Conservation (phyloP, 2,797 vertebrate genomes). For the Danio aesculapii region DNA sequence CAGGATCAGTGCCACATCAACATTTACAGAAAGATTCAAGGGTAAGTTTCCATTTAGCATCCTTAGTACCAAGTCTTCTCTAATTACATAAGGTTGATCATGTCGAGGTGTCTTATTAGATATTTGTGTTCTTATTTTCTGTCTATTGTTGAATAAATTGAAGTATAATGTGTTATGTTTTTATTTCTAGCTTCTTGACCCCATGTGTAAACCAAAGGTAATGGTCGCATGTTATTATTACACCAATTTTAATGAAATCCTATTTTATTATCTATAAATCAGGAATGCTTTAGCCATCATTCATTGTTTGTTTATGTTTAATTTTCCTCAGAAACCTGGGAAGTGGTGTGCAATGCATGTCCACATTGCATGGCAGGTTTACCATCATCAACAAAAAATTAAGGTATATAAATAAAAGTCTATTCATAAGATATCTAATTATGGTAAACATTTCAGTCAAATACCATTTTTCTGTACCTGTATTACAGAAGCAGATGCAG, state of each 20-base stretch:
- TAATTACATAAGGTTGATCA: no score
- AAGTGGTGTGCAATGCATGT: conserved; percentile 99
- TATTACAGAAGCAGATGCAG: conserved; percentile 96
- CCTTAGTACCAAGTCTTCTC: no score
- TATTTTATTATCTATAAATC: neutral
- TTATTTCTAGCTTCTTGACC: conserved; percentile 90
- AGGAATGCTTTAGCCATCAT: neutral
- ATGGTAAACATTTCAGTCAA: neutral
- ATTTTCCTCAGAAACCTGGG: conserved; percentile 89
- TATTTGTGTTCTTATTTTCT: neutral
- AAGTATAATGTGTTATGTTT: neutral
- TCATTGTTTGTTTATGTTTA: neutral
- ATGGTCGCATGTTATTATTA: conserved; percentile 64
- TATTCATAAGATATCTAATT: neutral
- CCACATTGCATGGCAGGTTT: conserved; percentile 98
- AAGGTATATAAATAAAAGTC: conserved; percentile 81
- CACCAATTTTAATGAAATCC: conserved; percentile 3
- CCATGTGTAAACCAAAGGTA: conserved; percentile 98
- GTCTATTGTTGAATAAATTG: neutral
- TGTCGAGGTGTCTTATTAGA: neutral
- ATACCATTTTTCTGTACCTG: neutral
- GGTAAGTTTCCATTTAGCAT: conserved; percentile 77
- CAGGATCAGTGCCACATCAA: conserved; percentile 93
- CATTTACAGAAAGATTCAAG: conserved; percentile 96
- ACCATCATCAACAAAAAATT: conserved; percentile 98